These are phyloP conservation scores for Cathartes aura DNA, from an alignment of 2,113 vertebrate genomes.

Conservation along the genomic window DNA sequence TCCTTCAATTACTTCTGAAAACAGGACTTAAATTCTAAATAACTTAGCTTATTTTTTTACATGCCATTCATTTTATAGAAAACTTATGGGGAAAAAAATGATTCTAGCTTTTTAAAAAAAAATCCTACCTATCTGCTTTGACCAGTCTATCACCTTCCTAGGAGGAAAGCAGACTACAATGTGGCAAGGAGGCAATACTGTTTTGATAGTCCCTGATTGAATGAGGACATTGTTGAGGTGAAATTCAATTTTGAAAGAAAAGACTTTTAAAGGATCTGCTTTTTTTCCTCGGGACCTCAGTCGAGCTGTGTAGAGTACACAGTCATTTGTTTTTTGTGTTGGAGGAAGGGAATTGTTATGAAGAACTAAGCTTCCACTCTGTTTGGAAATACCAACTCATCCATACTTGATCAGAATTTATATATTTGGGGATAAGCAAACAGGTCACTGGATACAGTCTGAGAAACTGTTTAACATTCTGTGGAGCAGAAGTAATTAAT, in stretches of 20 bases:
- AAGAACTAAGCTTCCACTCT: neutral
- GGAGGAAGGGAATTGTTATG: neutral
- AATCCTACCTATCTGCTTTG: neutral
- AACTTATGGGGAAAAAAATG: neutral
- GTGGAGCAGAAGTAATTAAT: neutral
- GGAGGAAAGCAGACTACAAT: neutral
- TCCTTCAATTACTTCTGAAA: neutral
- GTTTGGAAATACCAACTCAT: neutral
- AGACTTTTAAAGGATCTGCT: neutral
- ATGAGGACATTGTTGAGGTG: neutral
- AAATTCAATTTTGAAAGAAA: neutral
- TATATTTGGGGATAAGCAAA: neutral
- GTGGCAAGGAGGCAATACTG: neutral
- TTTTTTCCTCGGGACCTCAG: neutral
- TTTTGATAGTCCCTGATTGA: neutral
- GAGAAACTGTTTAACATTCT: neutral
- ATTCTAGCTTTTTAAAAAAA: neutral
- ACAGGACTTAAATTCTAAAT: neutral
- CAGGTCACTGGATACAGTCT: neutral
- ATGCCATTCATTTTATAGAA: neutral
- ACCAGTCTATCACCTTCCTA: neutral
- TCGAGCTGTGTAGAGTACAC: neutral
- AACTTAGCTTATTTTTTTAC: neutral
- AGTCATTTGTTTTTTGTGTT: neutral
- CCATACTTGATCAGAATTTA: neutral